Conservation (phyloP, 2,888 invertebrate species). For the Dynastes maya region DNA sequence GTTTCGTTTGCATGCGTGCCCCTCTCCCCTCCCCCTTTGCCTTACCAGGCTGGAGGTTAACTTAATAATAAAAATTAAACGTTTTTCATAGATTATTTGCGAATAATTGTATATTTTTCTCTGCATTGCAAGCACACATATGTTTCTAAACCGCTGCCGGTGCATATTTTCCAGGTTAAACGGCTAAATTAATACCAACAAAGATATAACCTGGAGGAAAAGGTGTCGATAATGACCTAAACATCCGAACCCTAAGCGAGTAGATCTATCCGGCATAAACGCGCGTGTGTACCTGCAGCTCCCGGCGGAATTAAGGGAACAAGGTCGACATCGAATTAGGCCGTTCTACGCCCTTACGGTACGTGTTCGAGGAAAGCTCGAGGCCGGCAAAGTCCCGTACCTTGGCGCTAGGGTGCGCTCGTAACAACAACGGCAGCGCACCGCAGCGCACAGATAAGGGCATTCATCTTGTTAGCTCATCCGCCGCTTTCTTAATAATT, state of each 20-base stretch:
- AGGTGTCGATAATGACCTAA: slow-evolving; percentile 23
- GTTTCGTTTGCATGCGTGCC: too few relatives aligned
- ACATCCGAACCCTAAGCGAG: slow-evolving; percentile 45
- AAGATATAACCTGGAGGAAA: slow-evolving; percentile 1
- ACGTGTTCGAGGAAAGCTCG: slow-evolving; percentile 15
- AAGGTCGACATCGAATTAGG: slow-evolving; percentile 6
- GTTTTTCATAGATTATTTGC: too few relatives aligned
- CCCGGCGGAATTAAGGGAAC: slow-evolving; percentile 20
- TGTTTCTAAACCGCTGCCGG: too few relatives aligned
- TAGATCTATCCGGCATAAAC: slow-evolving; percentile 45
- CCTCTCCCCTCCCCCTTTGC: too few relatives aligned
- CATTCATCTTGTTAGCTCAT: slow-evolving; percentile 48
- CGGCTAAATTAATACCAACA: slow-evolving; percentile 35
- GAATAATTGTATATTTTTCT: too few relatives aligned
- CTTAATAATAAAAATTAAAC: too few relatives aligned
- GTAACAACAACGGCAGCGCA: too few relatives aligned
- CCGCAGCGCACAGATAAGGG: slow-evolving; percentile 8
- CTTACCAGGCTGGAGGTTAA: too few relatives aligned
- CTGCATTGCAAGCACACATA: too few relatives aligned
- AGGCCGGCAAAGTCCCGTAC: not conserved
- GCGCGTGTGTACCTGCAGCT: slow-evolving; percentile 33
- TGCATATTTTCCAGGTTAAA: not conserved
- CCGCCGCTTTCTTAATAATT: slow-evolving; percentile 49
- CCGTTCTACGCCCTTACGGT: not conserved
- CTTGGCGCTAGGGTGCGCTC: too few relatives aligned